Conservation (phyloP, 2,797 vertebrate species). For the Sphenodon punctatus region DNA sequence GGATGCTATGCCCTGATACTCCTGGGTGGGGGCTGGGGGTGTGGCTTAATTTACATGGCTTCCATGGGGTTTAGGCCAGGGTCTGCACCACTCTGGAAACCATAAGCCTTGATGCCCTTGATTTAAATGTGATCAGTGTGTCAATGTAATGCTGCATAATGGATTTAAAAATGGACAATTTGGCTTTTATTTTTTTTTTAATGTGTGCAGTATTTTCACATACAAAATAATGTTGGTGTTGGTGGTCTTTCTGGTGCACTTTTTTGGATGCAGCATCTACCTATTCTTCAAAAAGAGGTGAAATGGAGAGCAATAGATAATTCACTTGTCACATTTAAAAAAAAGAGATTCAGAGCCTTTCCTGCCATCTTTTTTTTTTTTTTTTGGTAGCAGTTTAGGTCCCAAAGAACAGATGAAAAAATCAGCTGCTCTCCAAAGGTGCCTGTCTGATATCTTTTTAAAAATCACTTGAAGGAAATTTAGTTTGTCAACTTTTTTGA, state of each 20-base stretch:
- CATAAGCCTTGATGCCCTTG: too few relatives aligned
- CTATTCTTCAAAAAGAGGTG: background rate
- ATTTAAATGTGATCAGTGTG: background rate
- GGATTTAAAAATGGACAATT: too few relatives aligned
- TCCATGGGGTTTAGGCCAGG: too few relatives aligned
- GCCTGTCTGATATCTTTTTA: background rate
- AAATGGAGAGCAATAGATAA: background rate
- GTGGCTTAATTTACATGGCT: too few relatives aligned
- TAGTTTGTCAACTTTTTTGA: background rate
- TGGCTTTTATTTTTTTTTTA: too few relatives aligned
- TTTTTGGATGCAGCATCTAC: background rate
- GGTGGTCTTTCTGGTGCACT: background rate
- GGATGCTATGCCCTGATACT: too few relatives aligned
- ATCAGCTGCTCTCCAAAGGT: background rate
- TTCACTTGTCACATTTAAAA: too few relatives aligned
- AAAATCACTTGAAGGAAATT: background rate
- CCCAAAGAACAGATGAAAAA: background rate
- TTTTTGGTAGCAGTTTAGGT: background rate
- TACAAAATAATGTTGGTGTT: background rate
- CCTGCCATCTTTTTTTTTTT: background rate
- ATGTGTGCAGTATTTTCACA: background rate
- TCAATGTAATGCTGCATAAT: too few relatives aligned
- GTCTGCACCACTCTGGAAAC: too few relatives aligned
- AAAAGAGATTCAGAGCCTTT: background rate
- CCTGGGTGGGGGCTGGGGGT: too few relatives aligned